Evolutionary conservation across 1,140 invertebrate species (phyloP).

Genomic region (Panulirus ornatus): DNA sequence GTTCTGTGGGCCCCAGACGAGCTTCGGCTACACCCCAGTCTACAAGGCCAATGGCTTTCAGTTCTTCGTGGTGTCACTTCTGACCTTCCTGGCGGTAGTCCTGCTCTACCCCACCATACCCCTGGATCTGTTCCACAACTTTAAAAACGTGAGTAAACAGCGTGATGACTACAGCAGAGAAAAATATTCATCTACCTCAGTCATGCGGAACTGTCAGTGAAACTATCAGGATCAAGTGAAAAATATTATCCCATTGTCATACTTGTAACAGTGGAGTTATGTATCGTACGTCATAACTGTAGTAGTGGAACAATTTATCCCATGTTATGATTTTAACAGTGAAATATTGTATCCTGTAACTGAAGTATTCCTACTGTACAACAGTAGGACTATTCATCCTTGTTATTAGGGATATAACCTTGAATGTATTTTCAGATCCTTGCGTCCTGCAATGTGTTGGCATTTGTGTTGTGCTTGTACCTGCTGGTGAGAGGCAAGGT

Average conservation of each 20-base stretch:
- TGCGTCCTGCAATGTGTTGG: slow-evolving; percentile 80
- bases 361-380: not conserved
- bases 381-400: not conserved
- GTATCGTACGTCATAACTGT: too few relatives aligned
- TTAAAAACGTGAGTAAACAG: slow-evolving; percentile 65
- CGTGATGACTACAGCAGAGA: not conserved
- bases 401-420: not conserved
- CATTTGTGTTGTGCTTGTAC: slow-evolving; percentile 79
- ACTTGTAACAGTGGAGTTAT: too few relatives aligned
- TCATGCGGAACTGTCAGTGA: too few relatives aligned
- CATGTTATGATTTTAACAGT: not conserved
- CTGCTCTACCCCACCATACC: slow-evolving; percentile 76
- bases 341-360: not conserved
- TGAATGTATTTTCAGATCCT: slow-evolving; percentile 81
- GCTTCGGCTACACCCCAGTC: slow-evolving; percentile 79
- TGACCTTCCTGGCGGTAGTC: slow-evolving; percentile 77
- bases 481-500: slow-evolving; percentile 72
- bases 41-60: slow-evolving; percentile 82
- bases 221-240: too few relatives aligned
- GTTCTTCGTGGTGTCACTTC: slow-evolving; percentile 80
- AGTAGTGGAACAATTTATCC: too few relatives aligned
- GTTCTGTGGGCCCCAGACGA: slow-evolving; percentile 80
- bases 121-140: slow-evolving; percentile 78
- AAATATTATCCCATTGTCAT: too few relatives aligned
- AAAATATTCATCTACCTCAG: too few relatives aligned